A percentile compares a stretch with the other conserved stretches of the same genome.
Conservation (phyloP, 1,140 invertebrate genomes). For the Amphibalanus amphitrite region DNA sequence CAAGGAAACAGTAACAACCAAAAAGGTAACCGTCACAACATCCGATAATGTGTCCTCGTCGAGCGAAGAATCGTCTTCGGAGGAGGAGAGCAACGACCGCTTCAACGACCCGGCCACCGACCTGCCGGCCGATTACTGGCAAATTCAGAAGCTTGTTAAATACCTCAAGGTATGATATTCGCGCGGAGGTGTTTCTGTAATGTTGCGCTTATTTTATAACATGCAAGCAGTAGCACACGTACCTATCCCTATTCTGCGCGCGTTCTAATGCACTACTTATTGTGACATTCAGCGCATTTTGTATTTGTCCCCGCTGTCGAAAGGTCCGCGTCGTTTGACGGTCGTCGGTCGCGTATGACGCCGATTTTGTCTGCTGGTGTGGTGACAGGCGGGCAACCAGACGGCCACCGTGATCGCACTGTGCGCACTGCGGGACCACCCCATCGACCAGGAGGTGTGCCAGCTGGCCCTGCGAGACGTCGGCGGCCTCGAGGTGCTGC, state of each 20-base stretch:
- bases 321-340: too few relatives aligned
- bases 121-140: slow-evolving; percentile 52
- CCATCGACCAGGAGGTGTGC: slow-evolving; percentile 55
- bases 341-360: too few relatives aligned
- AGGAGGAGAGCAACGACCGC: slow-evolving; percentile 14
- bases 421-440: slow-evolving; percentile 74
- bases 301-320: too few relatives aligned
- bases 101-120: slow-evolving; percentile 21
- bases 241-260: neutral
- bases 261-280: neutral
- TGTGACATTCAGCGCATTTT: too few relatives aligned
- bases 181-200: neutral
- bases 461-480: slow-evolving; percentile 60
- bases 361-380: too few relatives aligned
- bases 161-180: slow-evolving; percentile 51
- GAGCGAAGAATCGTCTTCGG: slow-evolving; percentile 2
- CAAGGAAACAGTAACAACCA: neutral
- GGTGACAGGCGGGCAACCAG: slow-evolving; percentile 65
- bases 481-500: slow-evolving; percentile 72
- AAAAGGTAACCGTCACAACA: neutral
- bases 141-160: slow-evolving; percentile 82
- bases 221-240: neutral
- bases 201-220: slow-evolving; percentile 2
- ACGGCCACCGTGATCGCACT: slow-evolving; percentile 81
- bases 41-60: neutral